Evolutionary conservation across 2,888 invertebrate species (phyloP), one percentile per base, ranked within the genome.

Genomic region (Perizoma affinitatum): DNA sequence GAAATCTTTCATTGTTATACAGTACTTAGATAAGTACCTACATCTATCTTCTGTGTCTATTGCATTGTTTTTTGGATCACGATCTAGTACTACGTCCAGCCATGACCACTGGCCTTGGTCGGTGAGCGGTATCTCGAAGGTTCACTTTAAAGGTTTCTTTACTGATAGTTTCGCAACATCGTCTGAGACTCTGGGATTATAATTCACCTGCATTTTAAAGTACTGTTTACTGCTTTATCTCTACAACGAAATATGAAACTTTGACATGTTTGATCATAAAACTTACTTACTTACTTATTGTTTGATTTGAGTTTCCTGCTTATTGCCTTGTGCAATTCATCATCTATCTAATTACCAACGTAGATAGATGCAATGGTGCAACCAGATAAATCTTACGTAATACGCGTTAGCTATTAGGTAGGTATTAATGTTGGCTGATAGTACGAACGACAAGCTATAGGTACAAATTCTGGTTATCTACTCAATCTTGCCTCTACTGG

Each of bases 51-150:
- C 34, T 47, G 41, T 53, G 49, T 51, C 35, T 41, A 36, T 38
- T 48, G 44, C 48, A 58, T 54, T 46, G 48, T 41, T 58, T 65
- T 72, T 69, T 66, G 55, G 67, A 65, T 65, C 67, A 70, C 70
- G 63, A 70, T 81, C 71, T 86, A 75, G 87, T 71, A 80, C 87
- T 84, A 86, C 86, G 83, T 78, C 85, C 88, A 83, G 82, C 88
- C 90, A 73, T 90, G 90, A 90, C 89, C 83, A 79, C 65, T 72
- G 82, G 85, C 90, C 90, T 90, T 89, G 82, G 77, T 72, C 71
- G 75, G 90, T 87, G 89, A 90, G 80, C 78, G 90, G 86, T 76
- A 75, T 79, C 69, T 73, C 48, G 83, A 82, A 86, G 83, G 80
- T 72, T 80, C 68, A 68, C 74, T 79, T 78, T 70, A 81, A 84